Base-by-base conservation (phyloP, 2,113 vertebrate species). In the Zosterops lateralis region DNA sequence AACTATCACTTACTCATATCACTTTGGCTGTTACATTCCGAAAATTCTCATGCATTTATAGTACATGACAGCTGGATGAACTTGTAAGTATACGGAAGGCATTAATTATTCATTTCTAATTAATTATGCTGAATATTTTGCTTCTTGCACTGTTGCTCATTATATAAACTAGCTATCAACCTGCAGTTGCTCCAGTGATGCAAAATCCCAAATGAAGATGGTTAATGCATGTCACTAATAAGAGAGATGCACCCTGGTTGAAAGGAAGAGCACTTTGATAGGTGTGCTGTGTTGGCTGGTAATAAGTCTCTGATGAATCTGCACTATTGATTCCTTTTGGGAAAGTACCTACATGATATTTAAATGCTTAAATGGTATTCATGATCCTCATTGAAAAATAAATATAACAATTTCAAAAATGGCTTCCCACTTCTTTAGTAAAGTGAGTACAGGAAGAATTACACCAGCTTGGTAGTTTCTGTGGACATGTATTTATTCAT, bases 81-180 rank as follows among this genome's bases (percentile, higher is more conserved):
- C 61, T 88, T 86, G 24, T 56, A 77, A 67, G 71, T 76, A 31
- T 51, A 90, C 31, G 22, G 26, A 80, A 64, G 12, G 36, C 9
- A 90, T 91, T 89, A 77, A 95, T 96, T 93, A 95, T 94, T 95
- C 15, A 92, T 92, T 85, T 73, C 10, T 65, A 74, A 90, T 84
- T 92, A 94, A 96, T 89, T 93, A 95, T 88, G 65, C 68, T 76
- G 68, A 90, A 81, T 57, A 90, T 80, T 96, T 87, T 83, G 24
- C 42, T 93, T 82, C 61, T 84, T 85, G 77, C 51, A 38, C 57
- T 61, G 78, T 54, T 86, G 64, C 45, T 94, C 36, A 64, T 94
- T 91, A 73, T 80, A 79, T 32, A 93, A 95, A 61, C 38, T 47
- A 84, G 68, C n/a, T 56, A 74, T 70, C 8, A 80, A 62, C 4